Evolutionary conservation across 2,888 invertebrate genomes (phyloP).

Genomic region (Mantis religiosa): DNA sequence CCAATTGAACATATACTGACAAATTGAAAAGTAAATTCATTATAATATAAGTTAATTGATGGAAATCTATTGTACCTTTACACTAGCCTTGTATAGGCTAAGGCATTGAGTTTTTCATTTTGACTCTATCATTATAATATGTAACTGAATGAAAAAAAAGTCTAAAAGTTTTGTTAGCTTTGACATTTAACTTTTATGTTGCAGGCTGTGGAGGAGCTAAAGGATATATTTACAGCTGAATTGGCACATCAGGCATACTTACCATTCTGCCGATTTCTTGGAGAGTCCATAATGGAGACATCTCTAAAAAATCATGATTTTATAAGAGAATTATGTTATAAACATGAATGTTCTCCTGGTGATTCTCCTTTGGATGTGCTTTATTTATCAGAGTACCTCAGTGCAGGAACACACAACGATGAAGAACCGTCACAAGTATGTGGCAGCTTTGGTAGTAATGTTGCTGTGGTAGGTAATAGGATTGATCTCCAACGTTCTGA

Average conservation of each 20-base stretch:
- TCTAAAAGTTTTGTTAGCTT: neutral
- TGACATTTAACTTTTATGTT: slow-evolving; percentile 17
- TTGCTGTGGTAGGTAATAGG: slow-evolving; percentile 79
- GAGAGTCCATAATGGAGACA: slow-evolving; percentile 64
- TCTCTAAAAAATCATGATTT: slow-evolving; percentile 73
- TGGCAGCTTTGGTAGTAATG: slow-evolving; percentile 75
- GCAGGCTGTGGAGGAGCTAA: slow-evolving; percentile 73
- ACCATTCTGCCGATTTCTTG: slow-evolving; percentile 69
- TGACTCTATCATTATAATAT: too few species aligned
- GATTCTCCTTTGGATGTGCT: slow-evolving; percentile 24
- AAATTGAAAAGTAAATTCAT: too few species aligned
- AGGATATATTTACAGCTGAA: slow-evolving; percentile 76
- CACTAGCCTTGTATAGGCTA: too few species aligned
- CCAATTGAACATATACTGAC: too few species aligned
- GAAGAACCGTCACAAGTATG: slow-evolving; percentile 39
- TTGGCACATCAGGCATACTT: slow-evolving; percentile 80
- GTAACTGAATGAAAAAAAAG: too few species aligned
- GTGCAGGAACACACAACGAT: slow-evolving; percentile 14
- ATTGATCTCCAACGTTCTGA: slow-evolving; percentile 55
- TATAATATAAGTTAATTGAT: too few species aligned
- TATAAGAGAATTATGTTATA: slow-evolving; percentile 70
- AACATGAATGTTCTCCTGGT: slow-evolving; percentile 53
- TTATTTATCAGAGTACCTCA: slow-evolving; percentile 32
- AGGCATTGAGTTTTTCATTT: too few species aligned
- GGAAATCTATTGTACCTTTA: too few species aligned